These are phyloP conservation scores for Corynorhinus townsendii DNA, from an alignment of 2,113 vertebrate genomes.

Conservation along the genomic window DNA sequence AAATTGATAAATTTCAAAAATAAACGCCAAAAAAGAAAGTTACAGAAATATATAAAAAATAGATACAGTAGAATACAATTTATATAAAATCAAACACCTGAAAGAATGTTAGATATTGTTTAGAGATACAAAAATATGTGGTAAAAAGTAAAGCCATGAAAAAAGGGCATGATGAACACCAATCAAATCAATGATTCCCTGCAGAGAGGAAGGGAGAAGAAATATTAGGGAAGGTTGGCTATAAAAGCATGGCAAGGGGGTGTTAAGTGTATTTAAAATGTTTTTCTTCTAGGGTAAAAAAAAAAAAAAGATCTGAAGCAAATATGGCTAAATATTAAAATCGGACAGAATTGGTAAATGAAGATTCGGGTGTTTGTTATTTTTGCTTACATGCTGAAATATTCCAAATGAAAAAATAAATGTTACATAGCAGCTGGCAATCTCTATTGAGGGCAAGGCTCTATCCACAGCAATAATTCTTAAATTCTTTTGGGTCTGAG, in stretches of 20 bases:
- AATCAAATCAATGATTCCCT: background rate
- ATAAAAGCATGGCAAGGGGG: background rate
- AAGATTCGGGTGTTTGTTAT: background rate
- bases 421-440: background rate
- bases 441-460: background rate
- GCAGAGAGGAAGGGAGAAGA: background rate
- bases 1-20: constrained; percentile 22
- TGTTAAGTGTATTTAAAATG: background rate
- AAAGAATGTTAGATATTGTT: constrained; percentile 24
- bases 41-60: background rate
- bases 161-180: background rate
- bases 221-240: background rate
- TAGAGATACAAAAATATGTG: background rate
- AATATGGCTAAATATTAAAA: constrained; percentile 32
- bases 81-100: background rate
- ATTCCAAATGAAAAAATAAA: background rate
- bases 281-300: background rate
- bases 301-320: background rate
- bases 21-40: background rate
- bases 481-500: background rate
- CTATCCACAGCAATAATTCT: background rate
- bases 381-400: background rate
- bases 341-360: background rate
- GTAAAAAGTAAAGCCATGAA: background rate
- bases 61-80: background rate